Evolutionary conservation across 2,888 invertebrate species (phyloP).

Genomic region (Deroplatys truncata): DNA sequence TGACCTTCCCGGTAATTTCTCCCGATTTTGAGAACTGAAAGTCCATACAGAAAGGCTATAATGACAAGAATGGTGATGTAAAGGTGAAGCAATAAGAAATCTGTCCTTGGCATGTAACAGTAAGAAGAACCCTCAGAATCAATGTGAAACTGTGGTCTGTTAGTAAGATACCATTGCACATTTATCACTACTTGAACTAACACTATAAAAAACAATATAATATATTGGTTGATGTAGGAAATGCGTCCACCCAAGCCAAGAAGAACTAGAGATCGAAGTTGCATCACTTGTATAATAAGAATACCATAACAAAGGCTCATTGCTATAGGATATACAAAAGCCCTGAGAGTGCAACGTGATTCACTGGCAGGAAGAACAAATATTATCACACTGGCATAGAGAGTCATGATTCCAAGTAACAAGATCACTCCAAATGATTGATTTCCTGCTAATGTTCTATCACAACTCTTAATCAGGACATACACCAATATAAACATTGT

Average conservation of each 20-base stretch:
- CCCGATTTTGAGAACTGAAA: conserved; percentile 38
- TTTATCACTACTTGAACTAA: conserved; percentile 39
- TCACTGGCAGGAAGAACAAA: conserved; percentile 39
- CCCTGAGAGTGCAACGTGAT: conserved; percentile 37
- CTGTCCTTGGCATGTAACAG: conserved; percentile 35
- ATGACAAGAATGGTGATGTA: conserved; percentile 37
- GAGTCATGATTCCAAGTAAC: conserved; percentile 38
- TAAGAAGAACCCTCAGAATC: conserved; percentile 29
- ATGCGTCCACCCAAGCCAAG: conserved; percentile 42
- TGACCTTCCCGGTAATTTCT: conserved; percentile 41
- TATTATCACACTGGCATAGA: conserved; percentile 39
- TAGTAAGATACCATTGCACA: conserved; percentile 38
- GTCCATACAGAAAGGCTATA: conserved; percentile 38
- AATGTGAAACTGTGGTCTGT: conserved; percentile 20
- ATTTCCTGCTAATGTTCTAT: conserved; percentile 40
- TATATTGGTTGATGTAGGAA: conserved; percentile 39
- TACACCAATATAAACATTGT: conserved; percentile 41
- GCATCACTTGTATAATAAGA: conserved; percentile 43
- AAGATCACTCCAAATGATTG: conserved; percentile 39
- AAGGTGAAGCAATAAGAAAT: conserved; percentile 38
- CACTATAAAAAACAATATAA: conserved; percentile 39
- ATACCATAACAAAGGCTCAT: conserved; percentile 41
- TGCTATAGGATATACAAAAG: conserved; percentile 40
- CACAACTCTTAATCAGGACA: conserved; percentile 40
- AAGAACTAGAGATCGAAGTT: conserved; percentile 40